phyloP scores from a whole-genome alignment of 2,797 vertebrate species.

The Sebastes trivittatus region DNA sequence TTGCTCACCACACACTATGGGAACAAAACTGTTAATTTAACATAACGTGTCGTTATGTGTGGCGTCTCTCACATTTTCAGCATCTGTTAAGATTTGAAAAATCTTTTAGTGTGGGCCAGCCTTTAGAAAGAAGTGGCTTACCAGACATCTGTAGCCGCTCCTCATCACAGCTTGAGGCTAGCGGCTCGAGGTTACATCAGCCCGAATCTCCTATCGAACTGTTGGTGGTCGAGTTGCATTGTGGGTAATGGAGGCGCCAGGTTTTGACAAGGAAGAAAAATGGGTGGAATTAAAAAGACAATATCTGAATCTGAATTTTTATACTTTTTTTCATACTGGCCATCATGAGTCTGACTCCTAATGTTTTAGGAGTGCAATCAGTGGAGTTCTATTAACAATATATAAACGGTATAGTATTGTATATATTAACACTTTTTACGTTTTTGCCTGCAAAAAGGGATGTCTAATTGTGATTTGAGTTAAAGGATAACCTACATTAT shows the following conservation, averaged over 20 bases:
- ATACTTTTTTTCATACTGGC: too few species aligned
- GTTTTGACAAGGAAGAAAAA: not conserved
- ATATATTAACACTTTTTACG: not conserved
- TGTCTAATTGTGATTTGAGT: not conserved
- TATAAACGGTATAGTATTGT: too few species aligned
- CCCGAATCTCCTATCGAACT: rapidly evolving
- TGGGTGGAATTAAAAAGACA: not conserved
- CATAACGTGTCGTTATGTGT: too few species aligned
- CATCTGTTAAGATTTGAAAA: too few species aligned
- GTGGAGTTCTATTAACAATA: not conserved
- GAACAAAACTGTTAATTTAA: too few species aligned
- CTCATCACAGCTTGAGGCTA: not conserved
- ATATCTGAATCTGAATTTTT: not conserved
- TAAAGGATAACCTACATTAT: not conserved
- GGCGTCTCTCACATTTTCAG: too few species aligned
- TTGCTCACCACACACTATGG: too few species aligned
- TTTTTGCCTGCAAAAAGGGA: not conserved
- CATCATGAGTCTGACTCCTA: not conserved
- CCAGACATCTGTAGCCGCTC: not conserved
- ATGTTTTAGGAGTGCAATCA: not conserved
- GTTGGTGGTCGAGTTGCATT: not conserved
- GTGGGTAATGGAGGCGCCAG: not conserved
- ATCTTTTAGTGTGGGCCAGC: too few species aligned
- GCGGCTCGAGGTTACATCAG: not conserved
- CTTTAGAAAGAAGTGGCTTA: not conserved